phyloP scores from a whole-genome alignment of 2,797 vertebrate genomes.

The Pseudomugil tenellus region DNA sequence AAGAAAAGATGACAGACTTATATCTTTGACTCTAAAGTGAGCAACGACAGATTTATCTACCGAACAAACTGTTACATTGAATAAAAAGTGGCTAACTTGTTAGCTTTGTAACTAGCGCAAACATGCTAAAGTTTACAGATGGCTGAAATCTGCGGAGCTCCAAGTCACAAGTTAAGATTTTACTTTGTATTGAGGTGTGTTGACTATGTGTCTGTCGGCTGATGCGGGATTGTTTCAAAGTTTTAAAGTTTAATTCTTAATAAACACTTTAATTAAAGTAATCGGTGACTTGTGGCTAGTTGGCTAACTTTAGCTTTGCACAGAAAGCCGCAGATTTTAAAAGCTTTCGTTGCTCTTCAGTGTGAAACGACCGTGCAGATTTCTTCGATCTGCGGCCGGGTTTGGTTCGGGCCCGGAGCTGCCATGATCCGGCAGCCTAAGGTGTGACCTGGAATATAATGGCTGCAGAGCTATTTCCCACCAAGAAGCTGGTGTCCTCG shows the following conservation, averaged over 20 bases:
- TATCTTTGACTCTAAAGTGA: neutral
- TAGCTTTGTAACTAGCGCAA: constrained; percentile 27
- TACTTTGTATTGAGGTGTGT: fast-evolving
- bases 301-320: constrained; percentile 16
- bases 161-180: neutral
- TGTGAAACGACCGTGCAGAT: neutral
- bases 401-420: constrained; percentile 58
- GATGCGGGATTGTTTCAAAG: fast-evolving
- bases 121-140: constrained; percentile 24
- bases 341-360: neutral
- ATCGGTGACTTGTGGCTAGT: neutral
- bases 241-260: neutral
- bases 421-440: constrained; percentile 89
- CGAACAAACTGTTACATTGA: neutral
- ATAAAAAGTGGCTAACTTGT: neutral
- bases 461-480: constrained; percentile 93
- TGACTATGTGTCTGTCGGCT: fast-evolving
- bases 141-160: neutral
- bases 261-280: neutral
- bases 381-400: constrained; percentile 1
- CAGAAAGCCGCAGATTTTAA: neutral
- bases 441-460: constrained; percentile 88
- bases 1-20: fast-evolving
- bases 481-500: constrained; percentile 84
- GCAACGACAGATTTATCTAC: fast-evolving